Conservation (phyloP, 1,140 invertebrate species). For the Saccostrea glomerata region DNA sequence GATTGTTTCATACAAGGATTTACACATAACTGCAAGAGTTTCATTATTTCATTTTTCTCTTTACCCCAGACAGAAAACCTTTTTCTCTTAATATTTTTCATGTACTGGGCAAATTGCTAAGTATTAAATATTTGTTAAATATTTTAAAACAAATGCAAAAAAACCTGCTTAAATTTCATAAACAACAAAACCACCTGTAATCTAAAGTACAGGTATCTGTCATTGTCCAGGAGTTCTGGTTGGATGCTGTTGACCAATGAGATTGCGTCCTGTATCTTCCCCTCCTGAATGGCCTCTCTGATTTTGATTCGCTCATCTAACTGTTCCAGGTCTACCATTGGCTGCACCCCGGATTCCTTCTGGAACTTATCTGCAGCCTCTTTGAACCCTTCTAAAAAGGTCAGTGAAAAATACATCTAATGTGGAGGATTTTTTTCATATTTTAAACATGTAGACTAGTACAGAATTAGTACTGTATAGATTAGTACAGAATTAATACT, state of each 20-base stretch:
- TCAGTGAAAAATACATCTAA: not conserved
- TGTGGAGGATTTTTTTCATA: too few relatives aligned
- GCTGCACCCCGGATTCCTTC: slow-evolving; percentile 93
- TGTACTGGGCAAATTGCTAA: too few relatives aligned
- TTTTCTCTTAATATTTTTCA: too few relatives aligned
- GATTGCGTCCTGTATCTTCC: slow-evolving; percentile 95
- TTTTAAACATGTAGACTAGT: too few relatives aligned
- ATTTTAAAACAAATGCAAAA: too few relatives aligned
- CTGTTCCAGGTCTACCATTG: slow-evolving; percentile 91
- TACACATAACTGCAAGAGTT: too few relatives aligned
- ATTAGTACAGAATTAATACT: too few relatives aligned
- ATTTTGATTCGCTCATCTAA: slow-evolving; percentile 96
- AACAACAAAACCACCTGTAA: slow-evolving; percentile 84
- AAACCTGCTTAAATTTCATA: too few relatives aligned
- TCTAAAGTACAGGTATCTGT: slow-evolving; percentile 97
- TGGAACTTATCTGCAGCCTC: slow-evolving; percentile 98
- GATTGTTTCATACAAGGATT: not conserved
- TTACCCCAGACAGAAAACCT: too few relatives aligned
- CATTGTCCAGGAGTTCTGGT: slow-evolving; percentile 96
- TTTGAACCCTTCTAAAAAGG: slow-evolving; percentile 93
- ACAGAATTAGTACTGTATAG: too few relatives aligned
- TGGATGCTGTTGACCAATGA: slow-evolving; percentile 95
- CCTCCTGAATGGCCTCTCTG: slow-evolving; percentile 95
- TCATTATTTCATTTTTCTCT: too few relatives aligned
- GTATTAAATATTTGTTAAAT: too few relatives aligned